A percentile compares a stretch with the other conserved stretches of the same genome.
Conservation (phyloP, 2,797 vertebrate species). For the Enteromius mattozi region DNA sequence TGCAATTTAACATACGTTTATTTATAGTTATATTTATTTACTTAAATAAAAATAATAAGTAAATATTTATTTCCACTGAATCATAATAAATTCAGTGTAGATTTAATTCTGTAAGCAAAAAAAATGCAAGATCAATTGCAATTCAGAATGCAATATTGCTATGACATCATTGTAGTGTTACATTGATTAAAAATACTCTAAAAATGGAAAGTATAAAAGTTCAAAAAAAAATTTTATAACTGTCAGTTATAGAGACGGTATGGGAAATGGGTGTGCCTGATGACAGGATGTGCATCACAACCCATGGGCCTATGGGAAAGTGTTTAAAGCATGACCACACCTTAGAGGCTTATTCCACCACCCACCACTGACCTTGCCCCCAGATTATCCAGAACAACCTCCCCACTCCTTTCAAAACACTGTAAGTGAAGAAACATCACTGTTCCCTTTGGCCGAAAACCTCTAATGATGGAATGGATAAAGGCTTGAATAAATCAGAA, state of each 20-base stretch:
- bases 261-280: conserved; percentile 33
- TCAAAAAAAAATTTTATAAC: background rate
- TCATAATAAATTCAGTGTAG: too few species aligned
- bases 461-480: conserved; percentile 17
- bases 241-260: conserved; percentile 10
- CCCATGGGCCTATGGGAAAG: conserved; percentile 9
- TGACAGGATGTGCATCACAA: conserved; percentile 38
- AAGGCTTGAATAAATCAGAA: conserved; percentile 26
- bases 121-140: too few species aligned
- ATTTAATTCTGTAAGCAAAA: too few species aligned
- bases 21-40: background rate
- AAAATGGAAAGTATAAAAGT: too few species aligned
- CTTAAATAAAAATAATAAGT: too few species aligned
- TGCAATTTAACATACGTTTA: background rate
- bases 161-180: too few species aligned
- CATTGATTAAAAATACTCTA: too few species aligned
- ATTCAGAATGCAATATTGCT: too few species aligned
- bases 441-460: conserved; percentile 3
- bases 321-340: conserved; percentile 3
- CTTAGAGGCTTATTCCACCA: conserved; percentile 20
- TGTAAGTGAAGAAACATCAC: conserved; percentile 13
- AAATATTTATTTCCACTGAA: too few species aligned
- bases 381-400: conserved; percentile 26
- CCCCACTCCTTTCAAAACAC: conserved; percentile 21
- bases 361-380: conserved; percentile 34